A percentile compares a stretch with the other conserved stretches of the same genome.
Conservation (phyloP, 2,113 vertebrate species). For the Tragelaphus scriptus region DNA sequence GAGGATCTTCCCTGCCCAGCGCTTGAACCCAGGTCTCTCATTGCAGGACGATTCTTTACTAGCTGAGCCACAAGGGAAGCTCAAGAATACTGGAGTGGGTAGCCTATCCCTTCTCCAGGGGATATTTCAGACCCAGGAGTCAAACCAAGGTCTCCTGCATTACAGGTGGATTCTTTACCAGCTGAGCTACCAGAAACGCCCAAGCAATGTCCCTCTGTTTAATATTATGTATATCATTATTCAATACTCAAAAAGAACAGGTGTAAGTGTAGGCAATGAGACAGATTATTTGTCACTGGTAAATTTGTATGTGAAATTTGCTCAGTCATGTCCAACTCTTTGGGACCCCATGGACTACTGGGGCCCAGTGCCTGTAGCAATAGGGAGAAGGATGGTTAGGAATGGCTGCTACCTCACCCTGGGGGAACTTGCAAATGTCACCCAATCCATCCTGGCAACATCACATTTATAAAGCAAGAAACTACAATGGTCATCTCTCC, state of each 20-base stretch:
- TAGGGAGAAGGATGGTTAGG: background rate
- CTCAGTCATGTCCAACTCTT: background rate
- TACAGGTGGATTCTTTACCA: background rate
- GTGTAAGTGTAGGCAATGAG: background rate
- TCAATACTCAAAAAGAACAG: background rate
- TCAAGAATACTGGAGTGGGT: background rate
- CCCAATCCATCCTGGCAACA: background rate
- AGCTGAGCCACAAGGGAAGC: background rate
- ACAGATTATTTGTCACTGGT: background rate
- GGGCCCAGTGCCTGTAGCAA: background rate
- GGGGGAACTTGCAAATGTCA: background rate
- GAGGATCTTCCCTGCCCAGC: background rate
- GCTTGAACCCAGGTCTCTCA: background rate
- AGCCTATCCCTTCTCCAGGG: background rate
- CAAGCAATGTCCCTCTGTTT: background rate
- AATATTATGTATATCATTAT: background rate
- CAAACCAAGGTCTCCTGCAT: fast-evolving
- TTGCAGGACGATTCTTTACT: background rate
- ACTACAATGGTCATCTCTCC: background rate
- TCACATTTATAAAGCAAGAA: background rate
- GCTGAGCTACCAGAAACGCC: background rate
- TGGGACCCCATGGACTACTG: fast-evolving
- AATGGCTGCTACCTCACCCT: background rate
- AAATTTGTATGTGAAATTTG: background rate
- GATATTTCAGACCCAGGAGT: background rate